Evolutionary conservation across 2,888 invertebrate genomes (phyloP).

Genomic region (Zaprionus lineosus): DNA sequence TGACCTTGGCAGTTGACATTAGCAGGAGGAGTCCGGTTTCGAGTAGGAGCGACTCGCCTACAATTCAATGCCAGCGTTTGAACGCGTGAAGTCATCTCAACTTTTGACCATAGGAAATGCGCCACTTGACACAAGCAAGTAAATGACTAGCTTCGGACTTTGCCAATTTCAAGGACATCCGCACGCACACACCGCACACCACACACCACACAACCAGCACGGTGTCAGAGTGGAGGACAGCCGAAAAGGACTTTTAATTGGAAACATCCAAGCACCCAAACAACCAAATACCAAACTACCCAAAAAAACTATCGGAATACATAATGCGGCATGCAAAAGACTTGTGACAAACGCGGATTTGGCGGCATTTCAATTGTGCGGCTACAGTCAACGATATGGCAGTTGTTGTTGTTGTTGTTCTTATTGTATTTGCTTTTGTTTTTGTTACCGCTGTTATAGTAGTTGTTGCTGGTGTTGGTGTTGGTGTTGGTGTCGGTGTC

Average conservation of each 20-base stretch:
- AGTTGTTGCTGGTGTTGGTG: too few relatives aligned
- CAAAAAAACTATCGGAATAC: conserved; percentile 40
- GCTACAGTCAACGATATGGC: conserved; percentile 38
- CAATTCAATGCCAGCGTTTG: conserved; percentile 58
- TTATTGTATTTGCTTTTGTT: too few relatives aligned
- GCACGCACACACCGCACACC: background rate
- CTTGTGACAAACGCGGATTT: conserved; percentile 28
- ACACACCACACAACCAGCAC: background rate
- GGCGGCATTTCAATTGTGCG: conserved; percentile 52
- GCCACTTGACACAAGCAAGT: conserved; percentile 39
- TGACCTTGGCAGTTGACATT: conserved; percentile 74
- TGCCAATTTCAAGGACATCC: conserved; percentile 44
- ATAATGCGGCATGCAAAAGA: conserved; percentile 52
- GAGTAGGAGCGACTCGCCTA: conserved; percentile 17
- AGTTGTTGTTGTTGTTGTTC: conserved; percentile 32
- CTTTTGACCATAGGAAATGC: conserved; percentile 34
- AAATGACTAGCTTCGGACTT: background rate
- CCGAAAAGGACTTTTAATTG: conserved; percentile 63
- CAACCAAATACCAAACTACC: background rate
- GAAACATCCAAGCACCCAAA: conserved; percentile 33
- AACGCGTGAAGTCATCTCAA: conserved; percentile 71
- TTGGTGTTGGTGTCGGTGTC: too few relatives aligned
- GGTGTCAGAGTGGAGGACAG: conserved; percentile 19
- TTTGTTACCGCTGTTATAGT: too few relatives aligned
- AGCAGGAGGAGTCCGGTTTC: conserved; percentile 28